Percentiles rank a stretch among this genome's conserved stretches.
phyloP scores from a whole-genome alignment of 2,888 invertebrate genomes.

The Lycocerus yunnanus region DNA sequence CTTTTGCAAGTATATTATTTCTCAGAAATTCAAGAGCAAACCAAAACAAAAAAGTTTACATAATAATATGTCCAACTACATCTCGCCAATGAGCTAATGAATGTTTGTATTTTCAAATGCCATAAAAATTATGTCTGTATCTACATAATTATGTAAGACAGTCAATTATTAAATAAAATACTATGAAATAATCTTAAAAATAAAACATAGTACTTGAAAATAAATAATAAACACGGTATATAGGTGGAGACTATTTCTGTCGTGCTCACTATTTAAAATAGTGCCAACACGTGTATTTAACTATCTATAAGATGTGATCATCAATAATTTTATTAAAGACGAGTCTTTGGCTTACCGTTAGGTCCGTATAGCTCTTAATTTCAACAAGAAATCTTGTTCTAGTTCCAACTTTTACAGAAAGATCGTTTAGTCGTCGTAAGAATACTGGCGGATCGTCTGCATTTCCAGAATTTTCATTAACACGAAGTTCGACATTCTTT shows the following conservation, averaged over 20 bases:
- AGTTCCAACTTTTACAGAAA: conserved; percentile 88
- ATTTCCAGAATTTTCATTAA: conserved; percentile 56
- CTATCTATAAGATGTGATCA: conserved; percentile 12
- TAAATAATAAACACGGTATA: not conserved
- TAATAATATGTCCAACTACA: not conserved
- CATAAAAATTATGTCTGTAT: not conserved
- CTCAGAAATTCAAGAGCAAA: too few species aligned
- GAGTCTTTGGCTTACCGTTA: conserved; percentile 64
- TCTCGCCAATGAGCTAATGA: not conserved
- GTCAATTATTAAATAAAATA: not conserved
- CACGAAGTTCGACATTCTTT: conserved; percentile 60
- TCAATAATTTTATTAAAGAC: conserved; percentile 10
- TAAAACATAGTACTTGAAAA: not conserved
- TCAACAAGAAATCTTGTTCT: conserved; percentile 84
- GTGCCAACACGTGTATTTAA: conserved; percentile 11
- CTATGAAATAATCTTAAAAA: not conserved
- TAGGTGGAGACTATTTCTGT: conserved; percentile 5
- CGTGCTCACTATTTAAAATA: not conserved
- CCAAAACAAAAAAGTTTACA: not conserved
- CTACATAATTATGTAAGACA: not conserved
- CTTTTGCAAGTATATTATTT: too few species aligned
- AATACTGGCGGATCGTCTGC: conserved; percentile 79
- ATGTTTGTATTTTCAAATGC: not conserved
- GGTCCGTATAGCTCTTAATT: conserved; percentile 74
- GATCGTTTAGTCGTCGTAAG: conserved; percentile 80